phyloP scores from a whole-genome alignment of 92 coral and sea anemone species.

The Chrysogorgia sp. region DNA sequence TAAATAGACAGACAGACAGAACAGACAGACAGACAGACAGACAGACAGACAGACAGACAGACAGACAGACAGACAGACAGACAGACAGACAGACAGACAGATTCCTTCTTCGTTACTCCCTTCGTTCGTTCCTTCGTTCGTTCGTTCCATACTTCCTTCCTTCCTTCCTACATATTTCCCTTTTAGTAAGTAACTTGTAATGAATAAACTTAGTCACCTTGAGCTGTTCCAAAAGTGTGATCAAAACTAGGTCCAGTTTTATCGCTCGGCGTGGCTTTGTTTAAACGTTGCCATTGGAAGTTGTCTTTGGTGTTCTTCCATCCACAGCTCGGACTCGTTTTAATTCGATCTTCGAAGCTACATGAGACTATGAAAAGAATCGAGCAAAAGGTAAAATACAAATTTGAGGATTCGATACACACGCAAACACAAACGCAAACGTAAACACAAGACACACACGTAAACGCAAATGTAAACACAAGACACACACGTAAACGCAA shows the following conservation, averaged over 20 bases:
- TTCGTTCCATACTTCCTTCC: background rate
- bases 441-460: too few species aligned
- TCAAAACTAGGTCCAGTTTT: constrained; percentile 82
- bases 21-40: too few species aligned
- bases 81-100: too few species aligned
- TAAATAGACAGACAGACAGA: too few species aligned
- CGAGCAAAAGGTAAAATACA: background rate
- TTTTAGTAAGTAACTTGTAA: too few species aligned
- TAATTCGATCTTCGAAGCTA: constrained; percentile 76
- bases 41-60: background rate
- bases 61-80: too few species aligned
- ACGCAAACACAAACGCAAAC: too few species aligned
- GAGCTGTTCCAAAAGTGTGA: constrained; percentile 82
- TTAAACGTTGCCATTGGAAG: constrained; percentile 79
- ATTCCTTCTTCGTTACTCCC: background rate
- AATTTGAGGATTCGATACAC: too few species aligned
- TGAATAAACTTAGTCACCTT: constrained; percentile 56
- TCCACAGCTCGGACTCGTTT: constrained; percentile 60
- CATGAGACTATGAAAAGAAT: constrained; percentile 64
- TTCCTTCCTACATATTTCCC: background rate
- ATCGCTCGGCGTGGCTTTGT: constrained; percentile 71
- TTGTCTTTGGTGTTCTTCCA: constrained; percentile 69
- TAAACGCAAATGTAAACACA: too few species aligned
- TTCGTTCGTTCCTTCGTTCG: background rate
- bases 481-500: too few species aligned